Percentiles rank a stretch among this genome's conserved stretches.
These are phyloP conservation scores for Eristalis intricaria DNA, from an alignment of 2,888 invertebrate species.

Conservation along the genomic window DNA sequence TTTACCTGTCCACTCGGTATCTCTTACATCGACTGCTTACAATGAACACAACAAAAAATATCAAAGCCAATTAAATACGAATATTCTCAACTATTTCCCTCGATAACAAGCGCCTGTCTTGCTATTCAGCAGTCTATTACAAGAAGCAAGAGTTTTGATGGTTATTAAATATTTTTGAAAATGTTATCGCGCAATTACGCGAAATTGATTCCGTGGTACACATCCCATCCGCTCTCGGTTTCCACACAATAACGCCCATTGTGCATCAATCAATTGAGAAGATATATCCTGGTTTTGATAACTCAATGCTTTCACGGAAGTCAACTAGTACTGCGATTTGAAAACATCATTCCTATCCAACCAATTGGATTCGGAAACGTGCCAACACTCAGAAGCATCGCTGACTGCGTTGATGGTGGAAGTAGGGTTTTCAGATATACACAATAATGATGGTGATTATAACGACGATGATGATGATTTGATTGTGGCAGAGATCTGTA, in stretches of 20 bases:
- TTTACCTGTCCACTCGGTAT: background rate
- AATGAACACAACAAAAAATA: background rate
- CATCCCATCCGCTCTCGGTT: slow-evolving; percentile 15
- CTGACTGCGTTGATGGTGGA: slow-evolving; percentile 25
- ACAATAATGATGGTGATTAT: slow-evolving; percentile 37
- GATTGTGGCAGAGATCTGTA: slow-evolving; percentile 43
- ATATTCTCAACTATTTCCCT: background rate
- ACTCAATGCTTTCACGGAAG: slow-evolving; percentile 65
- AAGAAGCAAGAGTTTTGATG: background rate
- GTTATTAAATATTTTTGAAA: slow-evolving; percentile 23
- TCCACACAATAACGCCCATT: slow-evolving; percentile 47
- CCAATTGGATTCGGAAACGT: slow-evolving; percentile 62
- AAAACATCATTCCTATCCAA: slow-evolving; percentile 56
- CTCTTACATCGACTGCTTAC: background rate
- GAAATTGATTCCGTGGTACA: slow-evolving; percentile 24
- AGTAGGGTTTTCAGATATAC: slow-evolving; percentile 30
- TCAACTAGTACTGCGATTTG: slow-evolving; percentile 47
- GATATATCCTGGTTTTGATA: slow-evolving; percentile 66
- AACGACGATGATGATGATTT: slow-evolving; percentile 40
- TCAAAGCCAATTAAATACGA: background rate
- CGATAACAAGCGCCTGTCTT: background rate
- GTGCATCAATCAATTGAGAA: slow-evolving; percentile 64
- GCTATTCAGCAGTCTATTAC: background rate
- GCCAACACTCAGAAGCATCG: slow-evolving; percentile 39
- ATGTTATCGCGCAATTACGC: slow-evolving; percentile 44